Evolutionary conservation across 2,113 vertebrate genomes (phyloP).

Genomic region (Sisor rabdophorus): DNA sequence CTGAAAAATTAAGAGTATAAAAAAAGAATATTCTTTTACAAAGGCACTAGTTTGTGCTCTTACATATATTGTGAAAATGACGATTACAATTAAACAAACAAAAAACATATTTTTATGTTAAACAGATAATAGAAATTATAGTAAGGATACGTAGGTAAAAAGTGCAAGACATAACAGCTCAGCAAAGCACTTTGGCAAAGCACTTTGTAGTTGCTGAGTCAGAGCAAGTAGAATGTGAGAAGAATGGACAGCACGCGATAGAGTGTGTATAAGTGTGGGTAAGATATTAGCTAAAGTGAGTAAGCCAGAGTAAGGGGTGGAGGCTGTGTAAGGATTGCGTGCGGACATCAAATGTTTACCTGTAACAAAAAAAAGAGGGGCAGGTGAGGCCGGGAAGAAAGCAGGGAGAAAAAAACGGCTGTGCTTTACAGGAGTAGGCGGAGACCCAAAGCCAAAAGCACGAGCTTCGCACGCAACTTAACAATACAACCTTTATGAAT

Average conservation of each 20-base stretch:
- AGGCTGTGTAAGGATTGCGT: conserved; percentile 70
- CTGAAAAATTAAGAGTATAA: background rate
- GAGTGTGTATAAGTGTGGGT: conserved; percentile 37
- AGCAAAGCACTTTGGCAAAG: conserved; percentile 12
- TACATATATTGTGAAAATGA: background rate
- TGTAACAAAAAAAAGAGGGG: conserved; percentile 72
- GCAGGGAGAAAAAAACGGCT: conserved; percentile 64
- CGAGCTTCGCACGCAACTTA: conserved; percentile 87
- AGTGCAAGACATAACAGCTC: background rate
- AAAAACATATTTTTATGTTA: background rate
- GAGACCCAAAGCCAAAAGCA: conserved; percentile 67
- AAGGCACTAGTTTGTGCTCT: background rate
- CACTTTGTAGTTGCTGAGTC: conserved; percentile 69
- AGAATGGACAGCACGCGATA: conserved; percentile 63
- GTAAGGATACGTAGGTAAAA: background rate
- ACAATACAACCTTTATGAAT: conserved; percentile 89
- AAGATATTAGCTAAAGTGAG: conserved; percentile 53
- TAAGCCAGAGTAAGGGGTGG: conserved; percentile 64
- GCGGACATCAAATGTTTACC: conserved; percentile 71
- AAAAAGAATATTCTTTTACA: background rate
- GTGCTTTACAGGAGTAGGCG: conserved; percentile 81
- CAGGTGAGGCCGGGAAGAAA: conserved; percentile 66
- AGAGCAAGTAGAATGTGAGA: conserved; percentile 62
- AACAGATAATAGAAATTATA: background rate
- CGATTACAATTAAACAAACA: too few species aligned